Conservation (phyloP, 1,140 invertebrate genomes). For the Drosophila bocqueti region DNA sequence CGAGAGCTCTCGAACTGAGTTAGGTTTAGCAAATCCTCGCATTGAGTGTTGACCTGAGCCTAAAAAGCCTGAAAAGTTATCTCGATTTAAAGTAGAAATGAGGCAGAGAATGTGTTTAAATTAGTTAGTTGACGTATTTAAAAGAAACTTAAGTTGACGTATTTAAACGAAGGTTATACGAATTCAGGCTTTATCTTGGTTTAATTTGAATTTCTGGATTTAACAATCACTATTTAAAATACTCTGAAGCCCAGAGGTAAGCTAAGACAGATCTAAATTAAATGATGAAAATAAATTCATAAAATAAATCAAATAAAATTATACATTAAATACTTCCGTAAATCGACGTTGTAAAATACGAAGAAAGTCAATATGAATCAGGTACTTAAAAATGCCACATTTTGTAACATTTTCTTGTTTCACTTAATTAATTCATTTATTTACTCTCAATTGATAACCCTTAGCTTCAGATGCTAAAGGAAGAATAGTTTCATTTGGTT, state of each 20-base stretch:
- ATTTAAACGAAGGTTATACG: too few species aligned
- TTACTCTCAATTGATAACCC: not conserved
- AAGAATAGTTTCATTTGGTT: conserved; percentile 11
- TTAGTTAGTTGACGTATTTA: too few species aligned
- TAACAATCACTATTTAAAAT: not conserved
- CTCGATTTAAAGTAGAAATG: not conserved
- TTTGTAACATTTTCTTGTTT: not conserved
- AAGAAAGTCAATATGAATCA: not conserved
- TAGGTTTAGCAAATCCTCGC: not conserved
- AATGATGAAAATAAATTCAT: too few species aligned
- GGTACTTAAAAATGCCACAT: not conserved
- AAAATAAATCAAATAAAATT: not conserved
- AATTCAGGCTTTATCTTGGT: too few species aligned
- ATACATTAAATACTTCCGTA: not conserved
- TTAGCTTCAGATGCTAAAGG: not conserved
- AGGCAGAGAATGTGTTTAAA: not conserved
- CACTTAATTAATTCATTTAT: not conserved
- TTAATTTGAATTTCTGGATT: not conserved
- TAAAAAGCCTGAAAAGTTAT: not conserved
- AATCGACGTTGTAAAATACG: not conserved
- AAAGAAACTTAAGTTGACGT: too few species aligned
- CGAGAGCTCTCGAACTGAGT: not conserved
- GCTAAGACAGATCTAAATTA: too few species aligned
- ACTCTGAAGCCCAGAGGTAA: not conserved
- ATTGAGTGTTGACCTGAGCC: not conserved